Evolutionary conservation across 2,797 vertebrate species (phyloP).

Genomic region (Anguilla megastoma): DNA sequence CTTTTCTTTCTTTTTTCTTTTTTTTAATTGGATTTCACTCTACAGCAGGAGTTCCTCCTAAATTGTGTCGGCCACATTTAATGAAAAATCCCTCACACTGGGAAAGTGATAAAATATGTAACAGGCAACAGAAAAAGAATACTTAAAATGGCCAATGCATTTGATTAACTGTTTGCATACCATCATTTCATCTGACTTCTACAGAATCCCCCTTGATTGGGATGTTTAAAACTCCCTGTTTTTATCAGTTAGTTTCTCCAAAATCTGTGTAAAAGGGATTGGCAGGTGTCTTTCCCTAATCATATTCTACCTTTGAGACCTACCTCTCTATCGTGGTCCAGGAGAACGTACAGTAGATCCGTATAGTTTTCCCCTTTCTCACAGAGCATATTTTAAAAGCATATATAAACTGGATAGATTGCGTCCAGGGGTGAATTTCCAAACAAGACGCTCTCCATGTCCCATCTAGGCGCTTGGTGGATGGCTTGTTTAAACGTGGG

Average conservation of each 20-base stretch:
- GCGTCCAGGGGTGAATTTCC: neutral
- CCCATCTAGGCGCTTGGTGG: neutral
- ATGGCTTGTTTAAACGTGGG: neutral
- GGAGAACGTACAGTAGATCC: neutral
- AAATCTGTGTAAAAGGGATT: neutral
- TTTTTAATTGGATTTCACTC: conserved; percentile 7
- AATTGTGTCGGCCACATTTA: neutral
- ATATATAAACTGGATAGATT: neutral
- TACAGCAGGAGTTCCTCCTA: neutral
- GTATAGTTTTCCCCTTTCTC: neutral
- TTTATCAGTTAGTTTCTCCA: neutral
- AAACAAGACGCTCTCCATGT: neutral
- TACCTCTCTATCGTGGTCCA: neutral
- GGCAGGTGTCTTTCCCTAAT: neutral
- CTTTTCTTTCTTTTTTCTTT: neutral
- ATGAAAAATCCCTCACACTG: neutral
- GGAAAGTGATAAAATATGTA: neutral
- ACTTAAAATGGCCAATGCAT: neutral
- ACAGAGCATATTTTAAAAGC: neutral
- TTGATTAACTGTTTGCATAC: neutral
- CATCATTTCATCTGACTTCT: neutral
- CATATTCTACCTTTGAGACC: neutral
- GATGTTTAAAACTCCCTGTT: neutral
- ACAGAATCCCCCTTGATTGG: neutral
- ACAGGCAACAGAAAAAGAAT: neutral